These are phyloP conservation scores for Corapipo altera DNA, from an alignment of 2,113 vertebrate species.

Conservation along the genomic window DNA sequence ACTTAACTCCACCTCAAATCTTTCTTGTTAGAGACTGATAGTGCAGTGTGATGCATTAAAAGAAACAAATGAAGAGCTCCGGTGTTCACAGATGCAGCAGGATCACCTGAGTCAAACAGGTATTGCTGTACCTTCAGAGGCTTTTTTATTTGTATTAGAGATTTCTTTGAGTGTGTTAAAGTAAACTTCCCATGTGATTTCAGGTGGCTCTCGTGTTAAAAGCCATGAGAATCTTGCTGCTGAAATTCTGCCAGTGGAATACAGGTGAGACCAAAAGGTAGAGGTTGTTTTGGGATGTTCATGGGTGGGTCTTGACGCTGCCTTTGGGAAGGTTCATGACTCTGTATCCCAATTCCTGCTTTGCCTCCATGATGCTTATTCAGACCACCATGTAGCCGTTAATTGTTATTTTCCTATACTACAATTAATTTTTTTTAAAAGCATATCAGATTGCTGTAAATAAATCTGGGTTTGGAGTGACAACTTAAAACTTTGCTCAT, in stretches of 20 bases:
- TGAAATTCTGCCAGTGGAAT: constrained; percentile 92
- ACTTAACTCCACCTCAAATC: not conserved
- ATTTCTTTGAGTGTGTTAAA: not conserved
- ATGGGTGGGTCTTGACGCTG: not conserved
- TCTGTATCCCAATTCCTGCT: not conserved
- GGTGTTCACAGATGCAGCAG: constrained; percentile 91
- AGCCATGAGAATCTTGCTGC: constrained; percentile 91
- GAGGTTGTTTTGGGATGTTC: not conserved
- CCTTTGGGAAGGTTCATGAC: not conserved
- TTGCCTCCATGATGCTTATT: not conserved
- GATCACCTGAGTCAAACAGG: constrained; percentile 89
- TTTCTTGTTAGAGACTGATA: constrained; percentile 82
- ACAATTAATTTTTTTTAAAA: not conserved
- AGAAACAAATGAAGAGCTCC: constrained; percentile 94
- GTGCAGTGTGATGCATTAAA: constrained; percentile 90
- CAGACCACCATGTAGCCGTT: not conserved
- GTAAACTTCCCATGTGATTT: constrained; percentile 10
- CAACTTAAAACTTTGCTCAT: not conserved
- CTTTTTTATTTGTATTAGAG: not conserved
- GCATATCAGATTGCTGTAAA: not conserved
- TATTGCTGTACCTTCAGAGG: constrained; percentile 39
- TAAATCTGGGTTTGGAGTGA: not conserved
- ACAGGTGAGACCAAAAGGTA: constrained; percentile 77
- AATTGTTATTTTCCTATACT: not conserved
- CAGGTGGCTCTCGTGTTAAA: constrained; percentile 74